Base-by-base conservation (phyloP, 2,888 invertebrate genomes). In the Lasioglossum morio region DNA sequence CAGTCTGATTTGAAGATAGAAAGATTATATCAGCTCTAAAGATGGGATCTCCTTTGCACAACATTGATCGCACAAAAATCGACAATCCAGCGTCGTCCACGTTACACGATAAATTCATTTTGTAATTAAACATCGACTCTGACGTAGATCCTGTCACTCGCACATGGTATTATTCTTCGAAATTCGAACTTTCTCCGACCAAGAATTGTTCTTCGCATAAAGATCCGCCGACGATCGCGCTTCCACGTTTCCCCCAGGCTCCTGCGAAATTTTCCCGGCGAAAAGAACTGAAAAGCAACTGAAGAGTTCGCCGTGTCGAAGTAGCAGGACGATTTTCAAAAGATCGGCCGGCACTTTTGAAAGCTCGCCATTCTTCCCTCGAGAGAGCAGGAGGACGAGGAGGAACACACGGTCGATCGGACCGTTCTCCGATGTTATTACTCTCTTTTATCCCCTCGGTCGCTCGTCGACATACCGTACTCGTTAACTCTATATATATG, bases 381-480 rank as follows among this genome's bases (percentile, higher is more conserved):
- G 63, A 30, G 63, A 53, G 53, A 53, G 8, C 8, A 23, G 23
- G 53, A 53, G 23, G 16, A 16, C 30, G 30, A 63, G 30, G 63
- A 63, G 63, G 63, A 63, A 63, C 30, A 23, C 23, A n/a, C 2
- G 27, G 16, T 63, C 63, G 63, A 63, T 63, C 14, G 14, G 27
- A 63, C 14, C 27, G 14, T 63, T 30, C 63, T 30, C 66, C 90
- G 85, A 53, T 89, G 87, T 92, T 91, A 91, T 91, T 90, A 90
- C n/a, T 84, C 91, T 89, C 89, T 90, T 91, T 66, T 88, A 90
- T 90, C 92, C 89, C 91, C 63, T 89, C 90, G 90, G 92, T 91
- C 91, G 81, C 89, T 89, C 88, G 87, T 88, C 88, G 86, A 92
- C 91, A 88, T 90, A 92, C 91, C 91, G 90, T 93, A 92, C 92